phyloP scores from a whole-genome alignment of 2,888 invertebrate genomes.

The Parelbella ahira region DNA sequence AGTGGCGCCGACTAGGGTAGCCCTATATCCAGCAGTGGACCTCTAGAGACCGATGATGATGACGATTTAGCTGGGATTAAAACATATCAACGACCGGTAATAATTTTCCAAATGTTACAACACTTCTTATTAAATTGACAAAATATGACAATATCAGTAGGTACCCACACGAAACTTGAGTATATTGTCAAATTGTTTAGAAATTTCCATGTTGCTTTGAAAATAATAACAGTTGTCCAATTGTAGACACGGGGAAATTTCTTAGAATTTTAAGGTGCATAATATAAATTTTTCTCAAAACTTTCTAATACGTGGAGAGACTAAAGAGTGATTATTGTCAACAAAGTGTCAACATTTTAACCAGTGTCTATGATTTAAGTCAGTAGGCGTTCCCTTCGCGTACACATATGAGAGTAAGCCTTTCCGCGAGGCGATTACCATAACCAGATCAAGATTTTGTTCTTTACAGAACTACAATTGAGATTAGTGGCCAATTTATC shows the following conservation, averaged over 20 bases:
- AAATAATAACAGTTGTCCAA: constrained; percentile 8
- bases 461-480: background rate
- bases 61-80: no score
- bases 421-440: constrained; percentile 16
- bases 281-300: constrained; percentile 1
- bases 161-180: constrained; percentile 8
- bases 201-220: constrained; percentile 11
- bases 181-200: constrained; percentile 11
- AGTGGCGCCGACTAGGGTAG: no score
- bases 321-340: no score
- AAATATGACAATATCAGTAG: constrained; percentile 9
- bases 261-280: background rate
- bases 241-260: constrained; percentile 5
- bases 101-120: constrained; percentile 1
- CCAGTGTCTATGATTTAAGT: background rate
- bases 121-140: constrained; percentile 6
- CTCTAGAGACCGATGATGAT: no score
- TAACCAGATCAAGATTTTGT: constrained; percentile 8
- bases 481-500: constrained; percentile 7
- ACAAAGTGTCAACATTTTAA: no score
- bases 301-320: no score
- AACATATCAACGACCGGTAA: background rate
- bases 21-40: no score
- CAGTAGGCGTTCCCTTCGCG: background rate
- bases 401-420: constrained; percentile 4